phyloP scores from a whole-genome alignment of 2,888 invertebrate species.

The Dryocosmus kuriphilus region DNA sequence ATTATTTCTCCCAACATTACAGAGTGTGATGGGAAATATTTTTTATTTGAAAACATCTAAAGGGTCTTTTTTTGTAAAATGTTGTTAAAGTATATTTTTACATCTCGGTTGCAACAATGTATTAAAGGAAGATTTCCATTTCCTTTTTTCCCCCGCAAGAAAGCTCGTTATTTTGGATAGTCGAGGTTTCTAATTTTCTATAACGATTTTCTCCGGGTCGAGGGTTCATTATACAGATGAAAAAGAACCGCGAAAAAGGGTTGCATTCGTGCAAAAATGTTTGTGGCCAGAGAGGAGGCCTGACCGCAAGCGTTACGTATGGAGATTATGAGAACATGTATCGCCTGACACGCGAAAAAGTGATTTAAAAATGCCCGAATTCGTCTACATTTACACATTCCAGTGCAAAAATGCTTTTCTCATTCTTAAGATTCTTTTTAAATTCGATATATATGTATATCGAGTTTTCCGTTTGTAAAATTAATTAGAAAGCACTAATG shows the following conservation, averaged over 20 bases:
- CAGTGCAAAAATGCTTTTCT: conserved; percentile 8
- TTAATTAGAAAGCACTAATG: no score
- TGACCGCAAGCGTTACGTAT: conserved; percentile 40
- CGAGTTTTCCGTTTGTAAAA: no score
- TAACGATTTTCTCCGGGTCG: conserved; percentile 21
- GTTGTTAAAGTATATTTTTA: no score
- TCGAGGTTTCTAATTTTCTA: conserved; percentile 25
- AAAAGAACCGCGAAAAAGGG: conserved; percentile 6
- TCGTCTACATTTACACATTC: conserved; percentile 38
- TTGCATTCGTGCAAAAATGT: conserved; percentile 38
- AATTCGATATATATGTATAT: no score
- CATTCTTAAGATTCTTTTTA: neutral
- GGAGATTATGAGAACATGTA: conserved; percentile 40
- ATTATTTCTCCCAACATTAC: no score
- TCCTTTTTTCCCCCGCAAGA: neutral
- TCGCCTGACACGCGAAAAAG: conserved; percentile 38
- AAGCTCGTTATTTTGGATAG: neutral
- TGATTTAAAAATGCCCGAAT: conserved; percentile 19
- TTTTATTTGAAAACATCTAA: no score
- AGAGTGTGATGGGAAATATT: no score
- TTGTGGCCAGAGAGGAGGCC: conserved; percentile 29
- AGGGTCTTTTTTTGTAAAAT: no score
- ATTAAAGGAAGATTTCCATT: neutral
- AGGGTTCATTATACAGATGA: neutral
- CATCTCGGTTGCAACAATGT: neutral